phyloP scores from a whole-genome alignment of 2,888 invertebrate species.

The Dolichopus griseipennis region DNA sequence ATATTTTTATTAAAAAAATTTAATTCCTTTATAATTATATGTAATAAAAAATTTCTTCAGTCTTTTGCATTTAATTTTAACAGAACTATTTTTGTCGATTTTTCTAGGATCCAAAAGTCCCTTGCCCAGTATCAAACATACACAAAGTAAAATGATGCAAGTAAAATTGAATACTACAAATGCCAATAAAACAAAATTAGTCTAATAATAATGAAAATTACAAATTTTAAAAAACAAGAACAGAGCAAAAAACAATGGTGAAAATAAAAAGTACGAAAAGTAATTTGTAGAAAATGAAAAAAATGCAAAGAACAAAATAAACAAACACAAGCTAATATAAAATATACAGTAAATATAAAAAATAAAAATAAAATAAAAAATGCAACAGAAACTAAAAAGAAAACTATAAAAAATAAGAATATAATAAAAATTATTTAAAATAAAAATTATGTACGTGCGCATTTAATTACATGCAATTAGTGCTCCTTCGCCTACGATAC shows the following conservation, averaged over 20 bases:
- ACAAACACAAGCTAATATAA: background rate
- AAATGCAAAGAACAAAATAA: background rate
- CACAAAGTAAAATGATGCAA: background rate
- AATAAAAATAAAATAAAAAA: background rate
- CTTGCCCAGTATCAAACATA: no score
- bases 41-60: no score
- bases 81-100: no score
- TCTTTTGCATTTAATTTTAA: no score
- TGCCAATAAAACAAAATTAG: background rate
- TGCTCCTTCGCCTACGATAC: conserved; percentile 18
- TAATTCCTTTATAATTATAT: no score
- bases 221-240: background rate
- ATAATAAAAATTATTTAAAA: conserved; percentile 12
- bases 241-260: background rate
- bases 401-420: background rate
- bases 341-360: no score
- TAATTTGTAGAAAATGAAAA: background rate
- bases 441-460: conserved; percentile 21
- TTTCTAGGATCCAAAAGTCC: no score
- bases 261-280: background rate
- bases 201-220: background rate
- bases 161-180: background rate
- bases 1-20: no score
- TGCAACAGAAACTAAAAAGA: background rate
- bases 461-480: conserved; percentile 24